Evolutionary conservation across 2,797 vertebrate species (phyloP), one percentile per base, ranked within the genome.

Genomic region (Gallinago stenura): DNA sequence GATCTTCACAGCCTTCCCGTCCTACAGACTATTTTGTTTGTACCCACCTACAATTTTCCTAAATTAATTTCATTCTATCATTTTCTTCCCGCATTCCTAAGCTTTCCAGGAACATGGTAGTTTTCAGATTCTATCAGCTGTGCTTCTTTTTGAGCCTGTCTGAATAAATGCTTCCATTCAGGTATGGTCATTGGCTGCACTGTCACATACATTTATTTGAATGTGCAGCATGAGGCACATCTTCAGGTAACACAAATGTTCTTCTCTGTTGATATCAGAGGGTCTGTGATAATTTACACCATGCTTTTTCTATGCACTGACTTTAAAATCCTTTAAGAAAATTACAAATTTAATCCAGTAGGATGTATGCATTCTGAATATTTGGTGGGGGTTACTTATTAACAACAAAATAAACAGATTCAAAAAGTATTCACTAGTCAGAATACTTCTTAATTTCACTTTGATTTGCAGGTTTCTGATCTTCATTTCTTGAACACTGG

Each of bases 391-490:
- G 45, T 87, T 90, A 39, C 6, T 64, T 62, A 41, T 15, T 64
- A 56, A 39, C 15, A 78, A 70, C 3, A 70, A 92, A 87, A 65
- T 31, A 51, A 93, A 60, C 3, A 72, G 22, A 48, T 80, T 53
- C 4, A n/a, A 58, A 80, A 28, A 17, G 7, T 72, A 69, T 73
- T 84, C 20, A 33, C 22, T 60, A 64, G 3, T 61, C 77, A 83
- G 8, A 89, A 2, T 3, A 33, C 21, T 83, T 71, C 39, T 75
- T 8, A 71, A 80, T 87, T 94, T 83, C 15, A 51, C 20, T 91
- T 92, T 92, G 65, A 78, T 93, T 92, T 92, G 6, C 58, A 87
- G 75, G 48, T 73, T 92, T 94, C 70, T 78, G 12, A 46, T 72
- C 46, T 86, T 89, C 12, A 24, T 76, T 92, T 93, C 41, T 80